These are phyloP conservation scores for Tetanocera ferruginea DNA, from an alignment of 2,888 invertebrate genomes.

Conservation along the genomic window DNA sequence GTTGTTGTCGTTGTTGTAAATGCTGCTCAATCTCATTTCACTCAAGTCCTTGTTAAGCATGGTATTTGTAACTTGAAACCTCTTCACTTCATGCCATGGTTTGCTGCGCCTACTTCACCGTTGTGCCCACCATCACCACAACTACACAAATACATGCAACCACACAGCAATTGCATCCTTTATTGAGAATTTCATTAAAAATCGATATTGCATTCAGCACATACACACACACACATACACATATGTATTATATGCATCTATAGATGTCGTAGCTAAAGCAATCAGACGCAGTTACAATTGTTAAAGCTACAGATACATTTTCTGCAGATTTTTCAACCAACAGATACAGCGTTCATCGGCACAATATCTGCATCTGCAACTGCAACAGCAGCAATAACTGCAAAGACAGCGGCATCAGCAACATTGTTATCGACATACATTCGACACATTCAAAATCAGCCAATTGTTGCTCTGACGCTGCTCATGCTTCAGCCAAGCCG, in stretches of 20 bases:
- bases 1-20: not conserved
- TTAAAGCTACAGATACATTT: not conserved
- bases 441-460: not conserved
- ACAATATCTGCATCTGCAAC: not conserved
- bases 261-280: not conserved
- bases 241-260: not conserved
- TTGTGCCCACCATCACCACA: not conserved
- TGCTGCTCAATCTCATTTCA: not conserved
- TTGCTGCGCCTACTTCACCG: not conserved
- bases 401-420: not conserved
- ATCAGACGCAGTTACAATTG: slow-evolving; percentile 1
- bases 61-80: not conserved
- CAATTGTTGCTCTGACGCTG: not conserved
- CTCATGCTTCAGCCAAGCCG: not conserved
- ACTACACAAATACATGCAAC: not conserved
- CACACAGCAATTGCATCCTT: not conserved
- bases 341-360: not conserved
- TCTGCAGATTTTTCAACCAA: not conserved
- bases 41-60: not conserved
- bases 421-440: not conserved
- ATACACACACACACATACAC: not conserved
- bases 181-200: slow-evolving; percentile 32
- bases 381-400: slow-evolving; percentile 1
- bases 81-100: not conserved
- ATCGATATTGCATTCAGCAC: slow-evolving; percentile 35